Percentiles rank a stretch among this genome's conserved stretches.
phyloP scores from a whole-genome alignment of 2,888 invertebrate genomes.

The Ormyrus thymus region DNA sequence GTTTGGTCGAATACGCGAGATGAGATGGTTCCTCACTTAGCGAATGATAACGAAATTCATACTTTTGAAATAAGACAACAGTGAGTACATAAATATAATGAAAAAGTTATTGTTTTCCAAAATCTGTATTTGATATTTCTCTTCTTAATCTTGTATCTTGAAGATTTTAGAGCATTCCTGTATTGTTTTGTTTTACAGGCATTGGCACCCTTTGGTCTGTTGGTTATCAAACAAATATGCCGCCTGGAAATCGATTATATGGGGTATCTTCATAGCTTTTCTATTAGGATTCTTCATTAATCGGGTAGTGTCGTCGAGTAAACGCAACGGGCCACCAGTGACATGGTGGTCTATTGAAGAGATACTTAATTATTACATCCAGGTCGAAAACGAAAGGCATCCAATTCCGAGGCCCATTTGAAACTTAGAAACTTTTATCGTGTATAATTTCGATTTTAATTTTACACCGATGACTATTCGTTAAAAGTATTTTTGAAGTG shows the following conservation, averaged over 20 bases:
- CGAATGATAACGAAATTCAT: slow-evolving; percentile 36
- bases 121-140: slow-evolving; percentile 1
- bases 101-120: not conserved
- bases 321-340: slow-evolving; percentile 58
- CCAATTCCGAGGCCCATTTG: slow-evolving; percentile 48
- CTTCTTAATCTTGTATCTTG: too few relatives aligned
- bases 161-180: too few relatives aligned
- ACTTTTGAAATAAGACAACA: slow-evolving; percentile 28
- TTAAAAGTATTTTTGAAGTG: slow-evolving; percentile 52
- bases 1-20: slow-evolving; percentile 60
- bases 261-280: slow-evolving; percentile 64
- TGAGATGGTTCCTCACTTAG: slow-evolving; percentile 58
- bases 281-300: slow-evolving; percentile 67
- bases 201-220: slow-evolving; percentile 45
- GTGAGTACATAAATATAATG: slow-evolving; percentile 20
- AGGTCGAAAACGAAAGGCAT: slow-evolving; percentile 43
- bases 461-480: slow-evolving; percentile 48
- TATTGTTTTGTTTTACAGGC: slow-evolving; percentile 53
- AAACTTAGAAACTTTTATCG: slow-evolving; percentile 8
- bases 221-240: slow-evolving; percentile 52
- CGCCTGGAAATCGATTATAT: slow-evolving; percentile 63
- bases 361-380: slow-evolving; percentile 60
- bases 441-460: slow-evolving; percentile 31
- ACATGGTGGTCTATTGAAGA: slow-evolving; percentile 68
- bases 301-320: slow-evolving; percentile 62